Base-by-base conservation (phyloP, 2,113 vertebrate genomes). In the Leptobrachium ailaonicum region DNA sequence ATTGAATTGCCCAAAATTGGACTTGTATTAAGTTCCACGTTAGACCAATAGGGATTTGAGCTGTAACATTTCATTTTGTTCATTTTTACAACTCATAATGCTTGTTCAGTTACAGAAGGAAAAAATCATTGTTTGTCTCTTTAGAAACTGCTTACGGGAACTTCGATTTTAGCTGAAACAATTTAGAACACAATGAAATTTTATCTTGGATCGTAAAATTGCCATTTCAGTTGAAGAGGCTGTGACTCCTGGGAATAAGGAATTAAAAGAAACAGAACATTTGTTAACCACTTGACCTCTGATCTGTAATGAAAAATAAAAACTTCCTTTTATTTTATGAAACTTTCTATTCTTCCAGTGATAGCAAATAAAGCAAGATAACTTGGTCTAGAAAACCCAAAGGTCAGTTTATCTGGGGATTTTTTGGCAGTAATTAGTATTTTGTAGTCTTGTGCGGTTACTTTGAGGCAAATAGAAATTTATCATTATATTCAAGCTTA, bases 131-230 rank as follows among this genome's bases (percentile, higher is more conserved):
- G 78, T 80, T 73, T 80, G 72, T 81, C 79, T 81, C 72, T 74
- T 81, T 81, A 74, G 71, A 74, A 81, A 81, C 50, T 81, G 71
- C 79, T 81, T 75, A 75, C 71, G 71, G 79, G 79, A 75, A 75
- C 64, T 81, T 81, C 79, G 79, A 81, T 81, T 81, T 81, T 81
- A 81, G 66, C 79, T 75, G 79, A 75, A 81, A 81, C 79, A 81
- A 75, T 81, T 81, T 81, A 81, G 72, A 81, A 75, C 79, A 81
- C 71, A 75, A 75, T 75, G 66, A 81, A 81, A 75, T 81, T 81
- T 81, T 81, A 75, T 81, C 71, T 75, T 20, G 71, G 79, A 69
- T 75, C 72, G 64, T 81, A 81, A 81, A 81, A 81, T 81, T 75
- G 79, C 79, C 79, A 81, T 81, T 81, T 81, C 79, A 47, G 66